Conservation (phyloP, 2,113 vertebrate species). For the Mellivora capensis region DNA sequence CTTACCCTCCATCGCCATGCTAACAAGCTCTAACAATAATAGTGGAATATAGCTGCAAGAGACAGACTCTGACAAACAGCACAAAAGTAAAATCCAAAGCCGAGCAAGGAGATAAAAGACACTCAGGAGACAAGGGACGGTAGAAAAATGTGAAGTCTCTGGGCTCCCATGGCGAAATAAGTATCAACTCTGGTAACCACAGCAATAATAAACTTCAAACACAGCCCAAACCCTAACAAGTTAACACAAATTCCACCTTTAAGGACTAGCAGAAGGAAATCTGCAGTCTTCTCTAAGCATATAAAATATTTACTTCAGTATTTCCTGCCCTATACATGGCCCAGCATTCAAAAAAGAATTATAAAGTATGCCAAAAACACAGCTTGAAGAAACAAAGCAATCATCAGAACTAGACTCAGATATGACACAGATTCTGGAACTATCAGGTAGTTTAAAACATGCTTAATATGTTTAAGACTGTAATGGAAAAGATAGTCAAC, state of each 20-base stretch:
- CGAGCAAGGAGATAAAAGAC: background rate
- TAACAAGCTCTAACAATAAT: background rate
- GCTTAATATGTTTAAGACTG: background rate
- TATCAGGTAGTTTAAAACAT: background rate
- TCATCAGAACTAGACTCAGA: background rate
- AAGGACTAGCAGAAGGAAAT: background rate
- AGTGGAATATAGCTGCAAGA: background rate
- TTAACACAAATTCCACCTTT: conserved; percentile 4
- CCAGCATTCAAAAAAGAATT: background rate
- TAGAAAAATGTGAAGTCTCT: background rate
- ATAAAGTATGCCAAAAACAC: background rate
- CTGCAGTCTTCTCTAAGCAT: background rate
- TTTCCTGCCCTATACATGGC: background rate
- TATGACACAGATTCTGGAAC: background rate
- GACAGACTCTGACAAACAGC: background rate
- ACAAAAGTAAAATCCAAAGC: conserved; percentile 25
- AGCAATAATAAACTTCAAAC: conserved; percentile 39
- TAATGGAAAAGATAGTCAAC: background rate
- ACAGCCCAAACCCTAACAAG: background rate
- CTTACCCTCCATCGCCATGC: background rate
- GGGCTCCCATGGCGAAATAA: background rate
- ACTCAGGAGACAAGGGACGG: background rate
- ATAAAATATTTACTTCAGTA: background rate
- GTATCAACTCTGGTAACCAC: conserved; percentile 12
- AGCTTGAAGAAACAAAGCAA: background rate